Conservation (phyloP, 2,888 invertebrate species). For the Dendrolimus houi region DNA sequence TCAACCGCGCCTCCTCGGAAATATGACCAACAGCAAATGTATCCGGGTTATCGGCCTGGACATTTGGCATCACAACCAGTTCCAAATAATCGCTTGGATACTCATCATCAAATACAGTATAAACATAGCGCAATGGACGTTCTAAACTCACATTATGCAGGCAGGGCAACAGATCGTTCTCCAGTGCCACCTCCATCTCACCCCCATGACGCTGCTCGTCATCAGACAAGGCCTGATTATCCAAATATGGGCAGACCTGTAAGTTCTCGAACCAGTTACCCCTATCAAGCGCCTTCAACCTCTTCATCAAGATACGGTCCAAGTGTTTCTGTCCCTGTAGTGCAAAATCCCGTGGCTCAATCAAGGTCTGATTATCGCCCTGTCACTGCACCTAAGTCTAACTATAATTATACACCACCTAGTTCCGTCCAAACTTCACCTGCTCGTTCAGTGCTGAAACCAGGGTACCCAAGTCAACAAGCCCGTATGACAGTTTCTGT, state of each 20-base stretch:
- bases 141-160: constrained; percentile 42
- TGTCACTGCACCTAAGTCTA: constrained; percentile 44
- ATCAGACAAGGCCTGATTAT: constrained; percentile 47
- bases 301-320: constrained; percentile 47
- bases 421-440: constrained; percentile 54
- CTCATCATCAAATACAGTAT: constrained; percentile 47
- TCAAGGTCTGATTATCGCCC: constrained; percentile 42
- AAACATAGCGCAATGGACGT: constrained; percentile 48
- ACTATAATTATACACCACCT: constrained; percentile 45
- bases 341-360: constrained; percentile 44
- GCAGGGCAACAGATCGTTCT: constrained; percentile 47
- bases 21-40: constrained; percentile 63
- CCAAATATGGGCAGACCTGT: constrained; percentile 36
- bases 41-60: constrained; percentile 58
- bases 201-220: constrained; percentile 40
- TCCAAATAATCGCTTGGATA: constrained; percentile 49
- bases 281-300: constrained; percentile 53
- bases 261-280: constrained; percentile 45
- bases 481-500: constrained; percentile 68
- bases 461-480: constrained; percentile 58
- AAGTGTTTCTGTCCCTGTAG: constrained; percentile 35
- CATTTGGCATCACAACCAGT: constrained; percentile 39
- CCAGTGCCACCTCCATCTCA: constrained; percentile 42
- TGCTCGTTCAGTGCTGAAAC: constrained; percentile 47
- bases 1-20: constrained; percentile 49